Base-by-base conservation (phyloP, 2,797 vertebrate genomes). In the Fistularia commersonii region DNA sequence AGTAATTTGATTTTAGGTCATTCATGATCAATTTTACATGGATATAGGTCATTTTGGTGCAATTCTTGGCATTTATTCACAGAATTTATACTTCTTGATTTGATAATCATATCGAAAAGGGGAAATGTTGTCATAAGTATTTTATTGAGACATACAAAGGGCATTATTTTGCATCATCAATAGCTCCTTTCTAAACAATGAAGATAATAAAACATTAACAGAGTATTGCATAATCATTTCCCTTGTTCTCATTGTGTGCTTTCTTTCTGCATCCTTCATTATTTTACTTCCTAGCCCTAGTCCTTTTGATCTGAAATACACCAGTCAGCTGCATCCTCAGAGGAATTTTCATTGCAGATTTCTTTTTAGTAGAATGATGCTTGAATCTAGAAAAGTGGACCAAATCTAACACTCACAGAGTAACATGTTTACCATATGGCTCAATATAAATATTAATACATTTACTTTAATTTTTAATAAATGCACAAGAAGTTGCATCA, bases 381-480 rank as follows among this genome's bases (percentile, higher is more conserved):
- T 77, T 61, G 56, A 48, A 63, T 46, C 51, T 48, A 23, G 4
- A 23, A 23, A 23, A 23, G 2, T 23, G 23, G 23, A 58, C 52
- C 77, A 69, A 80, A 72, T 69, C 60, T 69, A 53, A 12, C 45
- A 46, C 58, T 59, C 71, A 69, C 63, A 53, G 14, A 64, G 13
- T 70, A 45, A 52, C 59, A 60, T 76, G 68, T 77, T 81, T 77
- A 69, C 67, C 72, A 76, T 72, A 67, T 76, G 69, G 67, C 52
- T 53, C 1, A 4, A 35, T 43, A 74, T 74, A 60, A 74, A 83
- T 79, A 81, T 79, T 71, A 66, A 77, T 67, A 48, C 31, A 56
- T 53, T 52, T 60, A 60, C 7, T 76, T 82, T 68, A 44, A 79
- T 76, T 59, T 75, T 76, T 63, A 63, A 81, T 71, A 53, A 54